Percentiles rank a stretch among this genome's conserved stretches.
Conservation (phyloP, 2,888 invertebrate species). For the Nebria salina region DNA sequence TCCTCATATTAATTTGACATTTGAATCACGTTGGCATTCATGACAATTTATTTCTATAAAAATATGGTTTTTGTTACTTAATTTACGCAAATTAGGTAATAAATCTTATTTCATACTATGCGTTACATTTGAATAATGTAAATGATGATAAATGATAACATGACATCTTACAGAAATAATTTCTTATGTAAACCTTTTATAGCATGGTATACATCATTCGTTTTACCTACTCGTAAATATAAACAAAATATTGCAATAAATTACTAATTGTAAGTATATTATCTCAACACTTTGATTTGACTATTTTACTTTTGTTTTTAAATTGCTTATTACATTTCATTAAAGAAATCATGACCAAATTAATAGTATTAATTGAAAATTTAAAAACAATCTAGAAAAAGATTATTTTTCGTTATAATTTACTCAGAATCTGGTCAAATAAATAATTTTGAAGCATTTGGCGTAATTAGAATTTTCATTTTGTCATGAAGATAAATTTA, state of each 20-base stretch:
- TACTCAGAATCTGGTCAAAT: no score
- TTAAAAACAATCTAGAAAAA: no score
- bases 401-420: no score
- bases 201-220: neutral
- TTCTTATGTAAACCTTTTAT: neutral
- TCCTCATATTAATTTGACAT: neutral
- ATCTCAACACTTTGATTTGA: no score
- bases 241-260: neutral
- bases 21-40: neutral
- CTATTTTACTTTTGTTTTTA: no score
- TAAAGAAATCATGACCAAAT: no score
- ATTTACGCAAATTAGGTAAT: conserved; percentile 1
- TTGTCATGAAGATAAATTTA: no score
- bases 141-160: neutral
- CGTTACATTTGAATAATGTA: neutral
- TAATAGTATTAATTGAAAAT: no score
- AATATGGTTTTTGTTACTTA: neutral
- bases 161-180: neutral
- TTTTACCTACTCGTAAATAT: neutral
- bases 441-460: no score
- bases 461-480: no score
- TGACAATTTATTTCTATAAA: neutral
- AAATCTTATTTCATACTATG: neutral
- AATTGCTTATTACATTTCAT: no score
- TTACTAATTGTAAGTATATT: no score